Base-by-base conservation (phyloP, 1,140 invertebrate species). In the Aethina tumida region DNA sequence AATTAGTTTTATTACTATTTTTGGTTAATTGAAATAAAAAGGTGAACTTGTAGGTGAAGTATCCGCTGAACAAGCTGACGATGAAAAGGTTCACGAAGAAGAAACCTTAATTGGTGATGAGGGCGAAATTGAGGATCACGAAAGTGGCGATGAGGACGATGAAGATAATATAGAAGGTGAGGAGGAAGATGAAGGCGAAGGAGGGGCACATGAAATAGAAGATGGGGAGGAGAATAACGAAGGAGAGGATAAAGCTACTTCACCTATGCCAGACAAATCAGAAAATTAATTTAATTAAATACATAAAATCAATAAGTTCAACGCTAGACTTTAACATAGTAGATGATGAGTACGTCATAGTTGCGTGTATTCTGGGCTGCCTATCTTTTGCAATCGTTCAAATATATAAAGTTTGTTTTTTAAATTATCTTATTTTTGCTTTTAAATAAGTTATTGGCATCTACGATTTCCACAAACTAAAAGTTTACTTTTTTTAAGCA, bases 201-300 rank as follows among this genome's bases (percentile, higher is more conserved):
- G 24, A 39, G 21, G 16, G 12, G 28, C 10, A 8, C 20, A 42
- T 14, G 24, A 19, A 29, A 10, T 16, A 35, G 26, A 20, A 15
- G 41, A 19, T 27, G 21, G 14, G 14, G 41, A 35, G 5, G 39
- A 35, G 33, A 36, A 3, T 14, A 20, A 31, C 8, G 42, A 26
- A n/a, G 52, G 30, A 24, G 37, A 22, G 13, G 53, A 55, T 45
- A 56, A 59, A 37, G 56, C 56, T 17, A 58, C 56, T 8, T 58
- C 56, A 7, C 53, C 56, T 4, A 46, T 54, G 14, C 31, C 6
- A 19, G 36, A 39, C n/a, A 24, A 7, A 7, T 7, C 7, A 15
- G 5, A 36, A 15, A 12, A 31, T 20, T 5, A 26, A 18, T 14
- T 33, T 33, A 5, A 33, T 14, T 33, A 18, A 7, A 17, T 33